Evolutionary conservation across 1,140 invertebrate species (phyloP).

Genomic region (Drosophila carrolli): DNA sequence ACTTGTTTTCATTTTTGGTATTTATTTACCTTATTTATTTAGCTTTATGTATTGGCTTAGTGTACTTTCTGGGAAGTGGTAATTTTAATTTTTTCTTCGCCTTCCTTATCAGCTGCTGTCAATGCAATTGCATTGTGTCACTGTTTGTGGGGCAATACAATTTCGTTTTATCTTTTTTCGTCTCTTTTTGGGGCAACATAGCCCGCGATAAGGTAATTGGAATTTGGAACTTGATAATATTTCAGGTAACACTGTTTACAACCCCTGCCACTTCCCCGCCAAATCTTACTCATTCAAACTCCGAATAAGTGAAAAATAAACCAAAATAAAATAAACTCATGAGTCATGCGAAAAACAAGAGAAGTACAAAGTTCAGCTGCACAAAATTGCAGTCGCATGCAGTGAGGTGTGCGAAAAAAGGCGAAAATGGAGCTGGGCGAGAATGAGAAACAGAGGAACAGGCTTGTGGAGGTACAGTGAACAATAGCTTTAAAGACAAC

Average conservation of each 20-base stretch:
- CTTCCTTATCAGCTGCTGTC: conserved; percentile 48
- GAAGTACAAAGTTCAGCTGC: conserved; percentile 65
- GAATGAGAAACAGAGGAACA: conserved; percentile 15
- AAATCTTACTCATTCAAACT: background rate
- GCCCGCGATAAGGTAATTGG: conserved; percentile 52
- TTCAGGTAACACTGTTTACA: conserved; percentile 19
- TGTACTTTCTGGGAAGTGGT: conserved; percentile 35
- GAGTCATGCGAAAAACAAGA: conserved; percentile 51
- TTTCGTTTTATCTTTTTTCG: conserved; percentile 50
- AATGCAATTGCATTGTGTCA: conserved; percentile 70
- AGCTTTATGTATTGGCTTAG: conserved; percentile 46
- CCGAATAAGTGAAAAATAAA: conserved; percentile 5
- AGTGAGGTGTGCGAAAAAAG: conserved; percentile 37
- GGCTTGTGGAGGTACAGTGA: conserved; percentile 9
- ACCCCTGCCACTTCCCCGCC: background rate
- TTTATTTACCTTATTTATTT: conserved; percentile 58
- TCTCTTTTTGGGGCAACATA: conserved; percentile 45
- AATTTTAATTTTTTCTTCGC: conserved; percentile 6
- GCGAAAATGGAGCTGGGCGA: conserved; percentile 62
- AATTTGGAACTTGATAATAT: conserved; percentile 46
- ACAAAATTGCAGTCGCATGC: conserved; percentile 42
- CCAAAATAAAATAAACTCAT: conserved; percentile 29
- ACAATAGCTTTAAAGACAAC: too few relatives aligned
- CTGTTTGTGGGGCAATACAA: conserved; percentile 47
- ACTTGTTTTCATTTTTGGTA: conserved; percentile 41